Base-by-base conservation (phyloP, 2,888 invertebrate genomes). In the Notodonta ziczac region DNA sequence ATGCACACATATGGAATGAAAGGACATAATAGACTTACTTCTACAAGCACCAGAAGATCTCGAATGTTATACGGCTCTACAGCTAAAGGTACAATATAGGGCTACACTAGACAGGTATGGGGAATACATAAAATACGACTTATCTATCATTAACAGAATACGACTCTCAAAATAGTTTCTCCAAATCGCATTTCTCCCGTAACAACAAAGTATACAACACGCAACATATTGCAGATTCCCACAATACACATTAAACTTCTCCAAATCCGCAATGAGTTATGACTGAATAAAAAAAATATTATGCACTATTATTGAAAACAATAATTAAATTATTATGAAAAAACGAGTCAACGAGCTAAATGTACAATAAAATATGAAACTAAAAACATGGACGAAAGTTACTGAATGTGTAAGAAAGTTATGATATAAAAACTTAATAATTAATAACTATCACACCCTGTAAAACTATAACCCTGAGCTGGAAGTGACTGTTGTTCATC, bases 191-290 rank as follows among this genome's bases (percentile, higher is more conserved):
- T 68, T 72, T 59, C 56, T 66, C 57, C 61, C 42, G 10, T 62
- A 63, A 61, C 61, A 69, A 71, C 59, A 68, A 68, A 59, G 44
- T 70, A 62, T 59, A 63, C 63, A 69, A 69, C 79, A 83, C 74
- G 77, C 81, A 83, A 85, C 77, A 86, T 89, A 93, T 93, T 93
- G 93, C 93, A 93, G 93, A 93, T 93, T 93, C 93, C 93, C 84
- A 84, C 85, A 84, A 80, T 83, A 85, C 86, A 82, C 78, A 80
- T 81, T 79, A 78, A 77, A 80, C 76, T 83, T 83, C 76, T 80
- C 80, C 72, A 79, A 82, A 82, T 76, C 80, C 67, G 78, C 70
- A 82, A 71, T 73, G 70, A 77, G 84, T 81, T 85, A 87, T 89
- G 88, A 90, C 87, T 88, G 85, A 55, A 82, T 85, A 88, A 86